Percentiles rank a stretch among this genome's conserved stretches.
These are phyloP conservation scores for Saccostrea echinata DNA, from an alignment of 1,140 invertebrate species.

Conservation along the genomic window DNA sequence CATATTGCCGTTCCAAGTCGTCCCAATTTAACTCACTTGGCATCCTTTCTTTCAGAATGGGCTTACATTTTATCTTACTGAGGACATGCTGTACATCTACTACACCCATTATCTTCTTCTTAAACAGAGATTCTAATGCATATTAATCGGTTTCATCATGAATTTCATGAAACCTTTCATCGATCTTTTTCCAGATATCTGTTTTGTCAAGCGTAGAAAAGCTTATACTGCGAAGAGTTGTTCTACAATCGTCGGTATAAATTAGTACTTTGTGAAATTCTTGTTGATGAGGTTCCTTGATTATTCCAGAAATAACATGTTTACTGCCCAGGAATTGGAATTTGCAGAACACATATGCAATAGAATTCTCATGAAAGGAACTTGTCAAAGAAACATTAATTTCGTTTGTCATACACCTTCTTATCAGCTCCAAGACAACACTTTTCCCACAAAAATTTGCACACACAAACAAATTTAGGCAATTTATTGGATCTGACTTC, in stretches of 20 bases:
- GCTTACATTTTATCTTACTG: background rate
- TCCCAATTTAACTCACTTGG: background rate
- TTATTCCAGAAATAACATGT: background rate
- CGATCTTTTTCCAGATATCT: background rate
- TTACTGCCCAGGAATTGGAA: background rate
- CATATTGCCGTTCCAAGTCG: background rate
- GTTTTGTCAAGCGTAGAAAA: no score
- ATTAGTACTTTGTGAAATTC: no score
- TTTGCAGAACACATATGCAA: background rate
- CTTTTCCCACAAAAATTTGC: conserved; percentile 43
- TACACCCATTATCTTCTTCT: background rate
- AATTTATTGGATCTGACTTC: no score
- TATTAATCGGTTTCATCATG: background rate
- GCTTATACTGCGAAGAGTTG: no score
- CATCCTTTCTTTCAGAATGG: no score
- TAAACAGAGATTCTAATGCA: background rate
- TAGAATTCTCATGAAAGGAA: background rate
- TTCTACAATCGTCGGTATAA: no score
- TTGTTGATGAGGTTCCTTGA: no score
- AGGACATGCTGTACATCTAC: background rate
- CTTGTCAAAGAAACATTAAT: background rate
- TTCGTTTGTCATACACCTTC: conserved; percentile 29
- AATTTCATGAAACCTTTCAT: background rate
- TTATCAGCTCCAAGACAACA: conserved; percentile 41
- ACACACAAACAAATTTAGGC: background rate